Conservation (phyloP, 2,888 invertebrate species). For the Ganaspis brasiliensis region DNA sequence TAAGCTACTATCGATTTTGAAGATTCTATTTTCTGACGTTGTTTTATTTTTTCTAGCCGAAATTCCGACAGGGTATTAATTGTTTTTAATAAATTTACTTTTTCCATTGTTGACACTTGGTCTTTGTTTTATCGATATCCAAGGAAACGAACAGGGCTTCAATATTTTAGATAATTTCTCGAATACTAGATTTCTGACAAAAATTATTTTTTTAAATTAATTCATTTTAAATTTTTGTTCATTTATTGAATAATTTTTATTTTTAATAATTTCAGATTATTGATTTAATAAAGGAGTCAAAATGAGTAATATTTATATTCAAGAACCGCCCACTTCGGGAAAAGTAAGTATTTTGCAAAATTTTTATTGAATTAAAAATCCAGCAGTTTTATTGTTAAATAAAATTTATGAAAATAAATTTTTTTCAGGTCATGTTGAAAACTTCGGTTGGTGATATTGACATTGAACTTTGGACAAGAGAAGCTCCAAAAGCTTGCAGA, state of each 20-base stretch:
- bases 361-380: no score
- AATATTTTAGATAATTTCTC: no score
- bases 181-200: no score
- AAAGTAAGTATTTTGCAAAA: conserved; percentile 92
- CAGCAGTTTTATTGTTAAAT: conserved; percentile 44
- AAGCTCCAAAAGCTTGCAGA: conserved; percentile 95
- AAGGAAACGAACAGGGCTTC: background rate
- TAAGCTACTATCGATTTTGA: background rate
- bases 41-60: conserved; percentile 20
- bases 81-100: background rate
- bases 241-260: background rate
- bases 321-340: conserved; percentile 97
- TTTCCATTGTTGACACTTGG: conserved; percentile 25
- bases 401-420: background rate
- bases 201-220: no score
- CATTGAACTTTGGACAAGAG: conserved; percentile 98
- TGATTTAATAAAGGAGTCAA: conserved; percentile 45
- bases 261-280: background rate
- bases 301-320: conserved; percentile 99
- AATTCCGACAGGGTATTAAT: background rate
- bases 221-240: no score
- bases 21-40: background rate
- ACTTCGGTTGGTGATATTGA: conserved; percentile 98
- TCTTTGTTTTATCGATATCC: conserved; percentile 31
- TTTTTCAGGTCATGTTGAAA: conserved; percentile 91